Evolutionary conservation across 2,113 vertebrate genomes (phyloP).

Genomic region (Nestor notabilis): DNA sequence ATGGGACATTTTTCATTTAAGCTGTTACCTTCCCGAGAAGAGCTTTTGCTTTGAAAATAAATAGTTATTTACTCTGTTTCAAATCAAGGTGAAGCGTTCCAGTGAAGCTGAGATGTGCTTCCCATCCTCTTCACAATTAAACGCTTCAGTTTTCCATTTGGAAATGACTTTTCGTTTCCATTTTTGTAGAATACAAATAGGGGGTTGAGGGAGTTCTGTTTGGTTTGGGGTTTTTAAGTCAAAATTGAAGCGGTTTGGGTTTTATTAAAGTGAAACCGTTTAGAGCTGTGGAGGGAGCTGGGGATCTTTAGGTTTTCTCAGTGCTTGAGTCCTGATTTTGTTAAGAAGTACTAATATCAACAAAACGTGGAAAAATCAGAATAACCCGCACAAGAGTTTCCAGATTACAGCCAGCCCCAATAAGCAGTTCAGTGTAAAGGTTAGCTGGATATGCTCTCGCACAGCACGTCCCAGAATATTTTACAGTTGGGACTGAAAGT

Average conservation of each 20-base stretch:
- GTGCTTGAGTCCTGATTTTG: neutral
- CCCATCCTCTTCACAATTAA: neutral
- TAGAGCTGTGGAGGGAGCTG: neutral
- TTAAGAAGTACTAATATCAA: neutral
- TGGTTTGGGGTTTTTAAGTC: neutral
- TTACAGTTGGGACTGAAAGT: slow-evolving; percentile 13
- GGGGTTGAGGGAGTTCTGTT: neutral
- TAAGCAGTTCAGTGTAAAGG: neutral
- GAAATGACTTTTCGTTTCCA: neutral
- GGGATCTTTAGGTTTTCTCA: neutral
- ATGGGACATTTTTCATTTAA: fast-evolving
- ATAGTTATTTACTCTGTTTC: neutral
- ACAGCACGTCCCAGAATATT: slow-evolving; percentile 14
- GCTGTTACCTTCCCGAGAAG: neutral
- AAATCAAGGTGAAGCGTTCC: neutral
- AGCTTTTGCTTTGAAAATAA: neutral
- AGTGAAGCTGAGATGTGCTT: neutral
- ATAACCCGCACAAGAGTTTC: neutral
- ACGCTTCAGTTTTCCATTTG: neutral
- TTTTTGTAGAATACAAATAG: neutral
- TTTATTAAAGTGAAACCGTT: neutral
- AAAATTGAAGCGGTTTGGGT: neutral
- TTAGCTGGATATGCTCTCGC: neutral
- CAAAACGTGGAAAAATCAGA: neutral
- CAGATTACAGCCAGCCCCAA: neutral